Conservation (phyloP, 2,888 invertebrate species). For the Fabriciana adippe region DNA sequence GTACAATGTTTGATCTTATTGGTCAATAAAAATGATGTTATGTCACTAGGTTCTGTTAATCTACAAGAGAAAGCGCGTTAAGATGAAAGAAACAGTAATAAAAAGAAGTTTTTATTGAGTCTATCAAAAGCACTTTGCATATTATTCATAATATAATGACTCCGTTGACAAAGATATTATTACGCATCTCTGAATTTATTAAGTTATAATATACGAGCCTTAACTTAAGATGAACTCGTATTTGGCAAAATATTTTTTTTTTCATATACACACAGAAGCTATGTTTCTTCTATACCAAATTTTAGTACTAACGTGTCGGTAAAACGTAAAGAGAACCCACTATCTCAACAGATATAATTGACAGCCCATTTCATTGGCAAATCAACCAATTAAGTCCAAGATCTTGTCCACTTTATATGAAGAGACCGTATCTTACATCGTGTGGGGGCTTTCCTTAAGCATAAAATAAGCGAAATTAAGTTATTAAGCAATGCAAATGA, state of each 20-base stretch:
- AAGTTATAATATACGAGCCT: slow-evolving; percentile 18
- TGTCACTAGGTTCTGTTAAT: no score
- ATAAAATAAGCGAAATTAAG: slow-evolving; percentile 49
- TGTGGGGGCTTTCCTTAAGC: slow-evolving; percentile 27
- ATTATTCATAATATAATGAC: no score
- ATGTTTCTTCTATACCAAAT: not conserved
- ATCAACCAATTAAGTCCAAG: slow-evolving; percentile 32
- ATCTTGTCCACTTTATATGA: slow-evolving; percentile 34
- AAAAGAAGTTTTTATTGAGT: no score
- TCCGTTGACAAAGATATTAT: no score
- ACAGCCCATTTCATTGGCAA: slow-evolving; percentile 27
- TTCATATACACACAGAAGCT: no score
- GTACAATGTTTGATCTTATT: not conserved
- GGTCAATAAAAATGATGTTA: slow-evolving; percentile 1
- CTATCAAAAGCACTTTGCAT: no score
- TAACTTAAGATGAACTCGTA: slow-evolving; percentile 1
- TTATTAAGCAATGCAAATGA: slow-evolving; percentile 53
- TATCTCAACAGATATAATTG: slow-evolving; percentile 30
- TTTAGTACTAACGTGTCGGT: not conserved
- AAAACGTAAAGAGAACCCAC: not conserved
- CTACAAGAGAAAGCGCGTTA: no score
- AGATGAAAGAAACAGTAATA: no score
- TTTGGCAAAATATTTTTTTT: no score
- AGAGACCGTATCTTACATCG: slow-evolving; percentile 21
- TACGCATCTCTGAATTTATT: not conserved